Evolutionary conservation across 2,888 invertebrate genomes (phyloP).

Genomic region (Megamerina dolium): DNA sequence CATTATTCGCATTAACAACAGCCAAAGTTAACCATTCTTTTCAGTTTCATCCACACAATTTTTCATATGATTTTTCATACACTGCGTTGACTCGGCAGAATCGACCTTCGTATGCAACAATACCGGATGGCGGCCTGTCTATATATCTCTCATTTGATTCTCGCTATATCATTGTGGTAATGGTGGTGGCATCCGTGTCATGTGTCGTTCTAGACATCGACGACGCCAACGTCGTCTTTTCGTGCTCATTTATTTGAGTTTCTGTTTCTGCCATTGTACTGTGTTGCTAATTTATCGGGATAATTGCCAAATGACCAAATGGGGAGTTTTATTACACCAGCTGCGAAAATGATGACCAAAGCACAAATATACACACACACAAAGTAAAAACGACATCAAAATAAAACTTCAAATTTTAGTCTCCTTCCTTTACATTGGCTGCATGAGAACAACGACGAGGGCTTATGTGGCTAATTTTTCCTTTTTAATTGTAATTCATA

Average conservation of each 20-base stretch:
- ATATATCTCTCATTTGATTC: not conserved
- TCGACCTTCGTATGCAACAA: too few species aligned
- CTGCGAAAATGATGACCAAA: conserved; percentile 38
- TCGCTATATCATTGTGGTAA: not conserved
- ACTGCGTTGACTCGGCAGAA: too few species aligned
- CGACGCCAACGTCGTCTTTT: not conserved
- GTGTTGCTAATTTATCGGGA: conserved; percentile 47
- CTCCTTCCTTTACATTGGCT: too few species aligned
- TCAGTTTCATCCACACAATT: too few species aligned
- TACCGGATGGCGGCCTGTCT: not conserved
- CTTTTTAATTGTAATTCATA: conserved; percentile 46
- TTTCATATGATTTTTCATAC: too few species aligned
- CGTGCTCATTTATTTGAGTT: conserved; percentile 14
- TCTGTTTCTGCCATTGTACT: conserved; percentile 12
- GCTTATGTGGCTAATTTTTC: conserved; percentile 31
- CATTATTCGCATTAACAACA: too few species aligned
- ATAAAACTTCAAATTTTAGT: conserved; percentile 13
- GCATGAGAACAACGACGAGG: too few species aligned
- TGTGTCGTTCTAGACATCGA: not conserved
- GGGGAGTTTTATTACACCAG: conserved; percentile 47
- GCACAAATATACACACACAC: conserved; percentile 19
- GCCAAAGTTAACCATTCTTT: too few species aligned
- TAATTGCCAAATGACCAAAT: conserved; percentile 48
- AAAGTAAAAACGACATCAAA: conserved; percentile 6
- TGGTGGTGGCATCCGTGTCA: not conserved